Base-by-base conservation (phyloP, 1,140 invertebrate genomes). In the Phortica variegata region DNA sequence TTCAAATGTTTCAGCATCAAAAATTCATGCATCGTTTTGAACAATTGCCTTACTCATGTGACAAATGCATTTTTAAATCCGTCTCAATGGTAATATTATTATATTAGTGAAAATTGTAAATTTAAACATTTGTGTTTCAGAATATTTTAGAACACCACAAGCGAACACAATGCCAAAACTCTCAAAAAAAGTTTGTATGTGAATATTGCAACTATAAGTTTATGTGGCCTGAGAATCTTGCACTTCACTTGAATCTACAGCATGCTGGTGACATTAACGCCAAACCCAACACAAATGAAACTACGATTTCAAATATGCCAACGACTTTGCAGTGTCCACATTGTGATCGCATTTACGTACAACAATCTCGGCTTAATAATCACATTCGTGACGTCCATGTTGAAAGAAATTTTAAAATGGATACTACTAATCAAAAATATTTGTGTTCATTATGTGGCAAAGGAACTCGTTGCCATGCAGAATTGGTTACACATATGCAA, bases 401-500 rank as follows among this genome's bases (percentile, higher is more conserved):
- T 15, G 13, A 34, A 4, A 4, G 13, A 8, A 34, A 34, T 9
- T n/a, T 6, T 8, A 34, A 34, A 34, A 4, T n/a, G n/a, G n/a
- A n/a, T n/a, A n/a, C n/a, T n/a, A n/a, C 6, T 15, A 34, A n/a
- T 6, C 8, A 34, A 15, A 34, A 34, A n/a, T 34, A 43, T 45
- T 54, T 80, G 7, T 81, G 80, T 46, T 58, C 78, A 13, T 79
- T 79, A 58, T 81, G 80, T 58, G 80, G 79, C 4, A 65, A 76
- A 3, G 73, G 71, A 17, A 79, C 80, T 58, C 73, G 76, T 12
- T 79, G 79, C 43, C 78, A 78, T 0, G 79, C 79, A 2, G 81
- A 81, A 52, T 61, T 81, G n/a, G 78, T 78, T 15, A 79, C 81
- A 1, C 82, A 84, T 43, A 79, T 82, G 77, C 71, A 80, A 2